A percentile compares a stretch with the other conserved stretches of the same genome.
These are phyloP conservation scores for Hypanus sabinus DNA, from an alignment of 2,113 vertebrate genomes.

Conservation along the genomic window DNA sequence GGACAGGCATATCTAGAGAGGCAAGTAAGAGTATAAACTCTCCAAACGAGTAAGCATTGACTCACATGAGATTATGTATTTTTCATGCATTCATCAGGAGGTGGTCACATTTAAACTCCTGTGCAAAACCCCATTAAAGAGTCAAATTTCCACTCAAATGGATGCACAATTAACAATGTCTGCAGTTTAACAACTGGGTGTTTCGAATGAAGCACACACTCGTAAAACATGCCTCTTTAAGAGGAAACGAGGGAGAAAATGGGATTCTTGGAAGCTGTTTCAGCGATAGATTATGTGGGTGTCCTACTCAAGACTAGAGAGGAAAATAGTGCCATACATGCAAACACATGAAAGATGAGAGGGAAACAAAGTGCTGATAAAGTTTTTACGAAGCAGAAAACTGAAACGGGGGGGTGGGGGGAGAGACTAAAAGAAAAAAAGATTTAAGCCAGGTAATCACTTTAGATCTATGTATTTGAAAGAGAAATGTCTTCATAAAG, in stretches of 20 bases:
- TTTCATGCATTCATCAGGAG: no score
- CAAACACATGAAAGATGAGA: neutral
- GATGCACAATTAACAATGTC: neutral
- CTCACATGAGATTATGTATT: no score
- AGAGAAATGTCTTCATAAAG: no score
- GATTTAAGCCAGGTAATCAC: neutral
- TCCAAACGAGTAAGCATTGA: no score
- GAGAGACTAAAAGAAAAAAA: neutral
- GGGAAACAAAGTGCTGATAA: neutral
- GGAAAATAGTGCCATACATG: neutral
- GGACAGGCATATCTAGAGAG: no score
- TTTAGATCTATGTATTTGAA: neutral
- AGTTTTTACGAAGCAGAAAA: neutral
- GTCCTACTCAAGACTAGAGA: neutral
- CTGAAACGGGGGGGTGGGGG: no score
- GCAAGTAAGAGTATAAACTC: no score
- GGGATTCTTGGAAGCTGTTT: neutral
- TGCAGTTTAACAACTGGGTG: neutral
- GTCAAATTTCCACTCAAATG: neutral
- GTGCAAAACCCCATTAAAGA: no score
- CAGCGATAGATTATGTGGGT: neutral
- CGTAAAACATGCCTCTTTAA: neutral
- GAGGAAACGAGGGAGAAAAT: neutral
- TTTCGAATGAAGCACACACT: neutral
- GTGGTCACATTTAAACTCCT: no score